phyloP scores from a whole-genome alignment of 2,797 vertebrate genomes.

The Threskiornis aethiopicus region DNA sequence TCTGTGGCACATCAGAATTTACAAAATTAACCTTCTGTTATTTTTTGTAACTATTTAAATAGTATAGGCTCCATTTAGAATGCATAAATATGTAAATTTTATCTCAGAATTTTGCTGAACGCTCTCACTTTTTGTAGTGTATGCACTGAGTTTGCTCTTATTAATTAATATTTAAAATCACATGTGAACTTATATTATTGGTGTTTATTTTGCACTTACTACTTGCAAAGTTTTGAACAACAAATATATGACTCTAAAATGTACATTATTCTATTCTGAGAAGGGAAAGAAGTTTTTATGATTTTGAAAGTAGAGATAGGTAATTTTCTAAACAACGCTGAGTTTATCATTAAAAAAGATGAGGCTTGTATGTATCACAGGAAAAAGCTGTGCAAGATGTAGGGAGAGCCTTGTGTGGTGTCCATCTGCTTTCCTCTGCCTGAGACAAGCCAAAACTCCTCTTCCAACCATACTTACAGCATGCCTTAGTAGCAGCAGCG shows the following conservation, averaged over 20 bases:
- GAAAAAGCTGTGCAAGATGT: background rate
- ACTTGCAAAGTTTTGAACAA: background rate
- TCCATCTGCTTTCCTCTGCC: background rate
- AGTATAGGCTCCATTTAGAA: background rate
- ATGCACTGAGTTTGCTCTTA: background rate
- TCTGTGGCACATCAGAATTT: background rate
- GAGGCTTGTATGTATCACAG: fast-evolving
- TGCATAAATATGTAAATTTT: background rate
- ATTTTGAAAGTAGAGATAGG: background rate
- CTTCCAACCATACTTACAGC: background rate
- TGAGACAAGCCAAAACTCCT: background rate
- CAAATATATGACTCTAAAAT: background rate
- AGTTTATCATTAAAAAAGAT: background rate
- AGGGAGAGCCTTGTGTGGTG: background rate
- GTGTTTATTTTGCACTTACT: background rate
- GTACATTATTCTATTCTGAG: background rate
- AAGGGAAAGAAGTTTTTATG: background rate
- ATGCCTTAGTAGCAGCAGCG: background rate
- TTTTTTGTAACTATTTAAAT: background rate
- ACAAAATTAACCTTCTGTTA: background rate
- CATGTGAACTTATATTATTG: fast-evolving
- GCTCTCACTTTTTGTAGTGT: background rate
- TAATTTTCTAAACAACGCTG: background rate
- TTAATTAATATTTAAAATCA: background rate
- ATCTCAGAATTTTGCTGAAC: background rate